Conservation (phyloP, 92 coral and sea anemone species). For the Phymanthus crucifer region DNA sequence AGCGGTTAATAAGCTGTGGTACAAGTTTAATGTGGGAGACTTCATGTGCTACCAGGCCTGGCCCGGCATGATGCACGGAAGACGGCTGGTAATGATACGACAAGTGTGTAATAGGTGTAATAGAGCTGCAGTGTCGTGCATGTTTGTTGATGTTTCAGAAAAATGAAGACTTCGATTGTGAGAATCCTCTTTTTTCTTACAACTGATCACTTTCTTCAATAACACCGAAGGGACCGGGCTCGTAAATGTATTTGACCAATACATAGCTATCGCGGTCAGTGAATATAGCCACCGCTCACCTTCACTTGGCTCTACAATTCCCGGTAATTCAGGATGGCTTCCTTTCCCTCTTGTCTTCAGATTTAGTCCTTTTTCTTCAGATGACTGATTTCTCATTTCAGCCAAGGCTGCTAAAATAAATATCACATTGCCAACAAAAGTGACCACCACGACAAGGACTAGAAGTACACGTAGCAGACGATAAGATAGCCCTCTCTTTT, state of each 20-base stretch:
- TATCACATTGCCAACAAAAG: constrained; percentile 49
- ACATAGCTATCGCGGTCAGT: neutral
- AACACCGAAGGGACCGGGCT: no score
- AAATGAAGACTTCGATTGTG: neutral
- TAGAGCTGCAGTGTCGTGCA: no score
- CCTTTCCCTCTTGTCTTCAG: neutral
- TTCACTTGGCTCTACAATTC: neutral
- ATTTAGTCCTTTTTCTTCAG: neutral
- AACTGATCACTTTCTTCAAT: no score
- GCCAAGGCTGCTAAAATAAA: constrained; percentile 46
- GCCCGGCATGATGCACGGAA: no score
- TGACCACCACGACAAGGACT: constrained; percentile 30
- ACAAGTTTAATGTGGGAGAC: no score
- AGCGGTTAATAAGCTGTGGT: no score
- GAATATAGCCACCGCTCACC: neutral
- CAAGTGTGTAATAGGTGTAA: no score
- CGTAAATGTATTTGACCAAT: no score
- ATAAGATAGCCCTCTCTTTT: constrained; percentile 17
- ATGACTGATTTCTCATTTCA: constrained; percentile 23
- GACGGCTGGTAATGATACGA: no score
- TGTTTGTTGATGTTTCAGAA: no score
- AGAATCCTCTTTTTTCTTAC: neutral
- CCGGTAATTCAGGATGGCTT: neutral
- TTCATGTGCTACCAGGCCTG: no score
- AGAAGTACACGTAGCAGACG: constrained; percentile 40